Base-by-base conservation (phyloP, 30 jellyfish, hydroid and myxozoan genomes). In the Haliclystus octoradiatus region DNA sequence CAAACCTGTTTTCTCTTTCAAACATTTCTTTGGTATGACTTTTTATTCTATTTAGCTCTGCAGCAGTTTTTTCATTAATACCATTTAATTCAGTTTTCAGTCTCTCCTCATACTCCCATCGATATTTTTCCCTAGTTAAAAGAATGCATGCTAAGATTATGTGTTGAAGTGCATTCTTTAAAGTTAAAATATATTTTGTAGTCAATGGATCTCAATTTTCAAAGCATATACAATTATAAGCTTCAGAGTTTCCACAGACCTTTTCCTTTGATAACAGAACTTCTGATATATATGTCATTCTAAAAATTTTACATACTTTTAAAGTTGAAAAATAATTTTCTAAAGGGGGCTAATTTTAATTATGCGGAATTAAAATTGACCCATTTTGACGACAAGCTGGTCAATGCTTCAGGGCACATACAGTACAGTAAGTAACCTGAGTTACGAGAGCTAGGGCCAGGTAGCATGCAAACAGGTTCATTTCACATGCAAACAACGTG, bases 1-100 rank as follows among this genome's bases (percentile, higher is more conserved):
- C 66, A 68, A 23, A 78, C 96, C 96, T 79, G 77, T 78, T 78
- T 69, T 85, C 96, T 46, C 96, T 50, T 61, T 85, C 96, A 52
- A 28, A 85, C 57, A 84, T 72, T 57, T 76, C 95, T 1, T 71
- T 65, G 15, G 88, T 50, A 72, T 73, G 76, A 19, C 23, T 57
- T 57, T 84, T 84, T 24, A 84, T 84, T 27, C 75, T 71, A 34
- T 84, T 84, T 32, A 84, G 63, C 70, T 84, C 95, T 22, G 62
- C 19, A 19, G 79, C 33, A 2, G 95, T 84, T 65, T 72, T 84
- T 25, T 60, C 49, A 0, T 89, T 71, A 23, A 84, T 34, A 26
- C 60, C 84, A 7, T 65, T 79, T 28, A 84, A 49, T 60, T 84
- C 95, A 3, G 61, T 62, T 19, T 75, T 70, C 24, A 84, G 68